Percentiles rank a stretch among this genome's conserved stretches.
Evolutionary conservation across 2,113 vertebrate genomes (phyloP).

Genomic region (Cettia cetti): DNA sequence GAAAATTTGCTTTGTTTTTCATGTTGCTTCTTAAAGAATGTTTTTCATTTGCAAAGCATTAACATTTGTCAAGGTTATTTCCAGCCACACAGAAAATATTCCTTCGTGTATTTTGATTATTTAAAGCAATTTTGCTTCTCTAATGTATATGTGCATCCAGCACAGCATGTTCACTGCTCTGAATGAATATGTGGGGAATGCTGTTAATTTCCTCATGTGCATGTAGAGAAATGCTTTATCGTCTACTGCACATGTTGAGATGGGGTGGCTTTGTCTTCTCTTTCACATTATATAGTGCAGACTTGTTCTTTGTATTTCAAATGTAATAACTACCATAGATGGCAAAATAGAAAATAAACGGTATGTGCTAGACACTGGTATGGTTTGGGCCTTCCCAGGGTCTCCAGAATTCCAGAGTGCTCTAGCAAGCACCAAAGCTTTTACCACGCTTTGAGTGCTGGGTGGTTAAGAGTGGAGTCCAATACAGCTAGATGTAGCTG

Average conservation of each 20-base stretch:
- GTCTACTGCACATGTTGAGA: conserved; percentile 32
- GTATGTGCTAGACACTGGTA: background rate
- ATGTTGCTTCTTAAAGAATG: conserved; percentile 65
- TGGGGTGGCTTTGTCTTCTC: conserved; percentile 36
- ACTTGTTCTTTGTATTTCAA: conserved; percentile 3
- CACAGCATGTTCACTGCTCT: conserved; percentile 65
- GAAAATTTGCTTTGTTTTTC: background rate
- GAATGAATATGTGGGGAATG: conserved; percentile 62
- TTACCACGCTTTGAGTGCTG: background rate
- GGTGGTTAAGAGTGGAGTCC: background rate
- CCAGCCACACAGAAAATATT: conserved; percentile 69
- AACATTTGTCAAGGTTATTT: conserved; percentile 76
- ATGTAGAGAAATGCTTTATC: conserved; percentile 63
- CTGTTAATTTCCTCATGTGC: conserved; percentile 64
- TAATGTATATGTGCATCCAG: conserved; percentile 59
- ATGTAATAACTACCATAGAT: background rate
- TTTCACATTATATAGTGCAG: background rate
- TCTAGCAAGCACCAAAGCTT: background rate
- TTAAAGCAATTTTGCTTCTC: conserved; percentile 75
- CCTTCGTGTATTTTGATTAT: conserved; percentile 78
- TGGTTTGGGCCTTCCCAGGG: background rate
- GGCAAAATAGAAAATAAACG: background rate
- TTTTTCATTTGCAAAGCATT: conserved; percentile 71
- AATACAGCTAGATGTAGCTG: background rate
- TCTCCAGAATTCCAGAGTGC: background rate